Percentiles rank a stretch among this genome's conserved stretches.
Conservation (phyloP, 2,113 vertebrate genomes). For the Clarias macrocephalus region DNA sequence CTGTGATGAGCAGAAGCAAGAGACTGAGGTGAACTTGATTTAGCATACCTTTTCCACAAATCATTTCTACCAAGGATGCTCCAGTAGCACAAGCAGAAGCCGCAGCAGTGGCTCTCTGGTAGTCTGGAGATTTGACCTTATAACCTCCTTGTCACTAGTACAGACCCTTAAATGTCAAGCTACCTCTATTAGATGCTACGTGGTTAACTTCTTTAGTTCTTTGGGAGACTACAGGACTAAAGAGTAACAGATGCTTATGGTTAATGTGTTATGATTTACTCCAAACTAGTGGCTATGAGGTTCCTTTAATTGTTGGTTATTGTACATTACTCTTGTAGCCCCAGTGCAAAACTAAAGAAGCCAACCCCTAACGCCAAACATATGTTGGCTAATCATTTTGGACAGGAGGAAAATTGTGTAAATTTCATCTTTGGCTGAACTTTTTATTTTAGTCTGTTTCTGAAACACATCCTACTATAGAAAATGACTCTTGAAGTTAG, state of each 20-base stretch:
- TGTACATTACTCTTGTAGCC: neutral
- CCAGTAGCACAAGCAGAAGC: neutral
- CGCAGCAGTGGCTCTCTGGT: slow-evolving; percentile 1
- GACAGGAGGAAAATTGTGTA: neutral
- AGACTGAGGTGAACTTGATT: slow-evolving; percentile 9
- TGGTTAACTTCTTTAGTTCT: slow-evolving; percentile 2
- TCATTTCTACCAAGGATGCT: neutral
- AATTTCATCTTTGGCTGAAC: slow-evolving; percentile 18
- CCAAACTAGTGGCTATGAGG: neutral
- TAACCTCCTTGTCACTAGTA: slow-evolving; percentile 5
- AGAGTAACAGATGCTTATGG: neutral
- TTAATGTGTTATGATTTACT: slow-evolving; percentile 5
- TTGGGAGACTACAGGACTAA: neutral
- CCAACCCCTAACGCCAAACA: neutral
- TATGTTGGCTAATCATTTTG: neutral
- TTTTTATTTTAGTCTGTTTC: neutral
- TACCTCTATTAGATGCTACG: neutral
- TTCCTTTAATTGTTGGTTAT: neutral
- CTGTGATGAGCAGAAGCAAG: neutral
- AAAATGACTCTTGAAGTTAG: slow-evolving; percentile 11
- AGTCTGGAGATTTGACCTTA: neutral
- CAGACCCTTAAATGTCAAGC: neutral
- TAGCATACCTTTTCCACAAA: neutral
- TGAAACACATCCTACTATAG: neutral
- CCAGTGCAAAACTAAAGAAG: neutral